phyloP scores from a whole-genome alignment of 2,113 vertebrate genomes.

The Sinocyclocheilus rhinocerous region DNA sequence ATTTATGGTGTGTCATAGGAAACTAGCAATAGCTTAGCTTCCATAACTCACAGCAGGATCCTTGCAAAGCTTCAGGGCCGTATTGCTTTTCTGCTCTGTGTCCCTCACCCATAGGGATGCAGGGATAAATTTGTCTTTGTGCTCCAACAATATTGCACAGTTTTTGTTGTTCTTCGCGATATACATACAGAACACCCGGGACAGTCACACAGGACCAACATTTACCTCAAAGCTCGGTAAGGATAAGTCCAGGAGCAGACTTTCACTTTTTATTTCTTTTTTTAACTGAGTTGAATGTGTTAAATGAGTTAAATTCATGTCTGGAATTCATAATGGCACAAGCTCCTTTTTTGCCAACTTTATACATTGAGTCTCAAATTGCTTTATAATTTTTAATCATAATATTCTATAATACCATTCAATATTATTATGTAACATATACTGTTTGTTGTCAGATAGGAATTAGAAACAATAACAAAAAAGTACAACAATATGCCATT shows the following conservation, averaged over 20 bases:
- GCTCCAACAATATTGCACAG: slow-evolving; percentile 33
- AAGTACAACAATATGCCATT: background rate
- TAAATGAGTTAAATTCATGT: too few species aligned
- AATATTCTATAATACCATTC: background rate
- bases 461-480: background rate
- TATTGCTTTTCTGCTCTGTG: slow-evolving; percentile 53
- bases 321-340: background rate
- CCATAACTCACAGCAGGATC: slow-evolving; percentile 58
- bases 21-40: slow-evolving; percentile 56
- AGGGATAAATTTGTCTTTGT: slow-evolving; percentile 51
- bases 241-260: background rate
- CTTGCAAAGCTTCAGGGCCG: slow-evolving; percentile 56
- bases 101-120: slow-evolving; percentile 49
- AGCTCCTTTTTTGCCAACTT: background rate
- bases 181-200: slow-evolving; percentile 19
- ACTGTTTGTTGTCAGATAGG: background rate
- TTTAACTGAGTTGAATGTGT: too few species aligned
- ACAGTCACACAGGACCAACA: background rate
- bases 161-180: slow-evolving; percentile 20
- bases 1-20: slow-evolving; percentile 54
- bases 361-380: background rate
- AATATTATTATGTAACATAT: background rate
- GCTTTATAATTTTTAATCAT: background rate
- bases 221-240: slow-evolving; percentile 1
- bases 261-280: background rate